Base-by-base conservation (phyloP, 2,888 invertebrate genomes). In the Lithosia quadra region DNA sequence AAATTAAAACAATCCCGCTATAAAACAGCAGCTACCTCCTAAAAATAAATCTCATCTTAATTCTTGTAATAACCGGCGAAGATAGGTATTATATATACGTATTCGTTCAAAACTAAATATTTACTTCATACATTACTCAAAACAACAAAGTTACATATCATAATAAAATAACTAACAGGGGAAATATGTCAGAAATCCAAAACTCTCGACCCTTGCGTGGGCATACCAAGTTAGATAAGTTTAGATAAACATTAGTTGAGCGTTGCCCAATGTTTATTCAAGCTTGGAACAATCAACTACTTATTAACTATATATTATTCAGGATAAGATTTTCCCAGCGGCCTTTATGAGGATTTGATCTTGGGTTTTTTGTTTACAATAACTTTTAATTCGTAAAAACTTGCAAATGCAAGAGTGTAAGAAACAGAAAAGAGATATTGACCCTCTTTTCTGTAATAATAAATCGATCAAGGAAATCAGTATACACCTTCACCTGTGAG, bases 111-210 rank as follows among this genome's bases (percentile, higher is more conserved):
- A 43, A 18, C 18, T 43, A 49, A n/a, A n/a, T 28, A 28, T 43
- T 18, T n/a, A 49, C 49, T 49, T 18, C 49, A 49, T 18, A 39
- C 15, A 58, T 33, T 58, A 58, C 9, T 33, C n/a, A 18, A 58
- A 13, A 58, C 33, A 58, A 36, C 60, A 60, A 60, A 39, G 60
- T 36, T 60, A 39, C 60, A 60, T 36, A 60, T 39, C 56, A 56
- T 56, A 56, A 56, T 36, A 36, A 21, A 36, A 39, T 21, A 60
- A 34, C 60, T 13, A 36, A 56, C 56, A 11, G 56, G 60, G 22
- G 58, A 58, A 58, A 58, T 28, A 58, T 58, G 33, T n/a, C 58
- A n/a, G 36, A 36, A n/a, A 60, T 60, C 60, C 36, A 9, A 60
- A 60, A 60, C 60, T 36, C 34, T 33, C 36, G 60, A 60, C 60